phyloP scores from a whole-genome alignment of 2,888 invertebrate species.

The Lasioglossum calceatum region DNA sequence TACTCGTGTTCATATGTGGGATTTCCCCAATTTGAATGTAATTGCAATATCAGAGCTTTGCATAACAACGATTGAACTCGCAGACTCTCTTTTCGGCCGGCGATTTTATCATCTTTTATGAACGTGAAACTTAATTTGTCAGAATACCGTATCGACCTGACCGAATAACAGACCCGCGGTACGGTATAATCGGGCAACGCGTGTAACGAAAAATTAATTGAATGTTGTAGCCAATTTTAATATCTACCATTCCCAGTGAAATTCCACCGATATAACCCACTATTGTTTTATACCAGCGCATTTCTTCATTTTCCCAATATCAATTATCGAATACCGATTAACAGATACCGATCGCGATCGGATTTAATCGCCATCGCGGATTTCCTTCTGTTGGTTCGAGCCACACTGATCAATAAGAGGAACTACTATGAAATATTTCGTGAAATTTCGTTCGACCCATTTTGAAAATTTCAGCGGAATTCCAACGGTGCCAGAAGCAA shows the following conservation, averaged over 20 bases:
- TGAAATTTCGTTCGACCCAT: not conserved
- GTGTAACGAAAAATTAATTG: conserved; percentile 18
- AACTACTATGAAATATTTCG: not conserved
- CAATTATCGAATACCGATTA: conserved; percentile 48
- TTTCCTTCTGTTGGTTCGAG: not conserved
- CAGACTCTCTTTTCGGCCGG: not conserved
- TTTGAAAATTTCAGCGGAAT: not conserved
- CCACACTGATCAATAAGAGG: not conserved
- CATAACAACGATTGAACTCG: not conserved
- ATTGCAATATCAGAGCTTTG: not conserved
- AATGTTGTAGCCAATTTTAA: conserved; percentile 43
- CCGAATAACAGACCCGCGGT: not conserved
- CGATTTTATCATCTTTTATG: not conserved
- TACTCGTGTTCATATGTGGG: not conserved
- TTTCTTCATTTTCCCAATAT: conserved; percentile 33
- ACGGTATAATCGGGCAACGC: not conserved
- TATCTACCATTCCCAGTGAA: conserved; percentile 22
- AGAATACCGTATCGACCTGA: not conserved
- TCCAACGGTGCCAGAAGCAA: not conserved
- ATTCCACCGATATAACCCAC: conserved; percentile 22
- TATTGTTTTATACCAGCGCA: not conserved
- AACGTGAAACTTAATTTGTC: conserved; percentile 6
- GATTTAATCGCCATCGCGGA: not conserved
- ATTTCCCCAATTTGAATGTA: not conserved
- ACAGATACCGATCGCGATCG: conserved; percentile 14